Conservation (phyloP, 2,113 vertebrate genomes). For the Sula dactylatra region DNA sequence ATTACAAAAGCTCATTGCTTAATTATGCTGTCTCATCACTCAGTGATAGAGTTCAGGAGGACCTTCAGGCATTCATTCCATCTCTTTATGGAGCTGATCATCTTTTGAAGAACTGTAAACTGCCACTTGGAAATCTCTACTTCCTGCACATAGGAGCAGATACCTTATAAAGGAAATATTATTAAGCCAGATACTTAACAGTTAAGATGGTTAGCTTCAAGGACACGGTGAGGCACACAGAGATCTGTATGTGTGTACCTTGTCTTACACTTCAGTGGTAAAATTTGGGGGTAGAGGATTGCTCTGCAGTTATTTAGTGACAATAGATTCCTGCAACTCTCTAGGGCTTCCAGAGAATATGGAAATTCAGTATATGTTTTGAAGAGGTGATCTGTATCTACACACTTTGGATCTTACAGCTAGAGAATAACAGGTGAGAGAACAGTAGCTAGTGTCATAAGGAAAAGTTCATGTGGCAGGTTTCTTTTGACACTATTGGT, state of each 20-base stretch:
- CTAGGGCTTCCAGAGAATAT: neutral
- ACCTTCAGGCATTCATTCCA: neutral
- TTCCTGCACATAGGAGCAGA: neutral
- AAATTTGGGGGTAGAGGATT: neutral
- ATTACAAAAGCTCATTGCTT: conserved; percentile 15
- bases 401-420: neutral
- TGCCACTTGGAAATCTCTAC: neutral
- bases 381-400: neutral
- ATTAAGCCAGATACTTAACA: neutral
- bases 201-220: neutral
- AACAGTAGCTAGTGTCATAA: neutral
- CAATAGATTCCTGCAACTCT: neutral
- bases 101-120: neutral
- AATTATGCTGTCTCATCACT: neutral
- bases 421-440: neutral
- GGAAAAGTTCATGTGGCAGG: neutral
- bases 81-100: neutral
- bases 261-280: neutral
- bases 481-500: neutral
- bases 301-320: neutral
- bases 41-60: neutral
- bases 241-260: neutral
- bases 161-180: neutral
- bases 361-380: neutral
- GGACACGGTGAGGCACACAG: neutral